These are phyloP conservation scores for Troglohyphantes excavatus DNA, from an alignment of 2,888 invertebrate species.

Conservation along the genomic window DNA sequence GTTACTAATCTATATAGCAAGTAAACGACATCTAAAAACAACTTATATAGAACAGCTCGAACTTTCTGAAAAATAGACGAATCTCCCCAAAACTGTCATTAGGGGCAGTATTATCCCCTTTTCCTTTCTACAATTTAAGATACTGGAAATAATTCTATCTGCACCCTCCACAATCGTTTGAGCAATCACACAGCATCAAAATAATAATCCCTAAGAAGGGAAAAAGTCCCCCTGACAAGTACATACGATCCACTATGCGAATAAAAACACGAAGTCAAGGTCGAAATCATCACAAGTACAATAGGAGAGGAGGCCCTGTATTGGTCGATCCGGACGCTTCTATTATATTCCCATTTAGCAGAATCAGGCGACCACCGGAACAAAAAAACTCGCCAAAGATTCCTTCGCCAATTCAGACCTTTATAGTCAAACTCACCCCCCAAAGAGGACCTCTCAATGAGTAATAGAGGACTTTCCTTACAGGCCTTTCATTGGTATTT, in stretches of 20 bases:
- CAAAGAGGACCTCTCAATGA: slow-evolving; percentile 4
- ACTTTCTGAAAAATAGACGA: too few relatives aligned
- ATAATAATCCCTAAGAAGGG: neutral
- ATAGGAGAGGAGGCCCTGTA: slow-evolving; percentile 17
- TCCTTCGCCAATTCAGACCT: slow-evolving; percentile 16
- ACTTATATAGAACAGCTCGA: too few relatives aligned
- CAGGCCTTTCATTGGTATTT: neutral
- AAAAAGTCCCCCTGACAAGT: neutral
- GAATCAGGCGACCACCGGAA: slow-evolving; percentile 45
- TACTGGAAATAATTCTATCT: too few relatives aligned
- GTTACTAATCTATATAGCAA: too few relatives aligned
- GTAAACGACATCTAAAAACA: too few relatives aligned
- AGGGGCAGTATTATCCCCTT: too few relatives aligned
- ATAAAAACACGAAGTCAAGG: slow-evolving; percentile 15
- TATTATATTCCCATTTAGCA: slow-evolving; percentile 22
- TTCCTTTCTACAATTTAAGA: too few relatives aligned
- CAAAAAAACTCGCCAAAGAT: slow-evolving; percentile 33
- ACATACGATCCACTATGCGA: neutral
- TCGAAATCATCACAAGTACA: slow-evolving; percentile 30
- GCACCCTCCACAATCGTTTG: neutral
- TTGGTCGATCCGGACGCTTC: slow-evolving; percentile 37
- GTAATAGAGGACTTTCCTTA: slow-evolving; percentile 12
- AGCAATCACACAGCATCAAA: neutral
- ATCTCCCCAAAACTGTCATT: too few relatives aligned
- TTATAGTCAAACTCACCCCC: slow-evolving; percentile 14